These are phyloP conservation scores for Chondrilla cf. caribensis DNA, from an alignment of 37 sponge, comb jelly and placozoan species.

Conservation along the genomic window DNA sequence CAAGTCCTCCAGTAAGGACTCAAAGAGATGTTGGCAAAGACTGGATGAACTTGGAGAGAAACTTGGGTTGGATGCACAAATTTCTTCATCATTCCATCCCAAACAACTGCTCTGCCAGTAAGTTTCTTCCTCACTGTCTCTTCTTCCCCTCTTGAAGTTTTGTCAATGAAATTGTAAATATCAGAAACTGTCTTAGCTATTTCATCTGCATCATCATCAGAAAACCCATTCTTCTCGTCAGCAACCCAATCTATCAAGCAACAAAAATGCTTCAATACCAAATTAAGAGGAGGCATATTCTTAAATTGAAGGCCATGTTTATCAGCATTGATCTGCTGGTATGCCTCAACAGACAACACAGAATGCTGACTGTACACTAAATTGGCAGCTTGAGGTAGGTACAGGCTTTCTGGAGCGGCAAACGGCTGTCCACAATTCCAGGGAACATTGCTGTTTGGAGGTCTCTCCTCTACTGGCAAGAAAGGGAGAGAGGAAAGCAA, in stretches of 20 bases:
- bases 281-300: neutral
- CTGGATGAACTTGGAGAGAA: neutral
- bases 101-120: neutral
- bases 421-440: slow-evolving; percentile 22
- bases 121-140: neutral
- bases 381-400: neutral
- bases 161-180: neutral
- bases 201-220: neutral
- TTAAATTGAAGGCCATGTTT: neutral
- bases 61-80: neutral
- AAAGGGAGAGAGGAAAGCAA: slow-evolving; percentile 27
- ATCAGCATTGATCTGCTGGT: too few relatives aligned
- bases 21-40: neutral
- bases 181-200: neutral
- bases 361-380: slow-evolving; percentile 37
- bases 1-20: neutral
- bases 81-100: neutral
- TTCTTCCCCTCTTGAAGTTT: neutral
- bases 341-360: slow-evolving; percentile 1
- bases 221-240: neutral
- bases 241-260: neutral
- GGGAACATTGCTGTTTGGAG: slow-evolving; percentile 17
- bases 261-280: neutral
- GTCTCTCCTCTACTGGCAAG: neutral
- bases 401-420: slow-evolving; percentile 17